Base-by-base conservation (phyloP, 35 echinoderm and acorn worm species). In the Heliocidaris erythrogramma region DNA sequence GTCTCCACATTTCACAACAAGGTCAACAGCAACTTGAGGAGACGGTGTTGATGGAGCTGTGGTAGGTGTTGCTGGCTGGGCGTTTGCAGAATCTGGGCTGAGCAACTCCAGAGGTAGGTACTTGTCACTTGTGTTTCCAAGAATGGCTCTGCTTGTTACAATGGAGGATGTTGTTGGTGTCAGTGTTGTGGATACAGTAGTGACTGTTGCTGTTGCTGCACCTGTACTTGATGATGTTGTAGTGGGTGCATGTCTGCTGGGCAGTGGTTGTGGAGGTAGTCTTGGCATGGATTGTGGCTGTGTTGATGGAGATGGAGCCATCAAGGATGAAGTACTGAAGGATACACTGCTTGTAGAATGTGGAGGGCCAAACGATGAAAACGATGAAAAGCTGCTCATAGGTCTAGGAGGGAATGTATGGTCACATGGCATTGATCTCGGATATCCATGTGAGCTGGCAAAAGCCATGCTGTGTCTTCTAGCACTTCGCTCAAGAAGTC, bases 1-100 rank as follows among this genome's bases (percentile, higher is more conserved):
- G 52, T 97, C 98, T 49, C 97, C 97, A 94, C 96, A 99, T 93
- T 99, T 99, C 65, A 99, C 96, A 61, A 97, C 94, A 61, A 97
- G 97, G 59, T 99, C 98, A 48, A 60, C 86, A 61, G 16, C 90
- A 18, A 95, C 48, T 53, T 97, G 97, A 10, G 86, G 84, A 27
- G 89, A 49, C 16, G 94, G 71, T 49, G 94, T 94, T 32, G 94
- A 47, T 13, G 49, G 61, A 11, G 88, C 78, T n/a, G 94, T 48
- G 21, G 95, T 24, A 71, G 93, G 69, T 47, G 48, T 30, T 49
- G 89, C 48, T 14, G 93, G 91, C 14, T 95, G 32, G 12, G 94
- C 13, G 49, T 78, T 95, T 17, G 90, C 94, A 2, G 94, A 48
- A 18, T 96, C 86, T 49, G 97, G 95, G 13, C 95, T 94, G 27